Evolutionary conservation across 2,797 vertebrate genomes (phyloP).

Genomic region (Delichon dasypus): DNA sequence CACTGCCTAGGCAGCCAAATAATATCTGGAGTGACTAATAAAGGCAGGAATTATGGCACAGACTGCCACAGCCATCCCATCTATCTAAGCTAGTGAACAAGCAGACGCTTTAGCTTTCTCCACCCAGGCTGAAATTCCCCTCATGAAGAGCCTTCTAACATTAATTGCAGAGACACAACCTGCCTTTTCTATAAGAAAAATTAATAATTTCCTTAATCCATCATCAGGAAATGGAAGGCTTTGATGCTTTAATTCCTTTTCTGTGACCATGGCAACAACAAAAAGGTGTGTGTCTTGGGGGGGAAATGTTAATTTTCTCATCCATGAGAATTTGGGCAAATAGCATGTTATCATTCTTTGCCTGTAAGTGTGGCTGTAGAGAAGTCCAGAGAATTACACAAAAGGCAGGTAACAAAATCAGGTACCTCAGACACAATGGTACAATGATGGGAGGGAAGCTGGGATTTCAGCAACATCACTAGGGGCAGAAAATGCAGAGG

Average conservation of each 20-base stretch:
- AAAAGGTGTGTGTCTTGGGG: background rate
- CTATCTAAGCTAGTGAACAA: slow-evolving; percentile 31
- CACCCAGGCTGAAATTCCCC: slow-evolving; percentile 58
- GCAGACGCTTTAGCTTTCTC: slow-evolving; percentile 27
- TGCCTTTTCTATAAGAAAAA: slow-evolving; percentile 61
- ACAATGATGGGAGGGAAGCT: background rate
- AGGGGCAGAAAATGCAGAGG: background rate
- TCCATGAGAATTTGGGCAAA: slow-evolving; percentile 49
- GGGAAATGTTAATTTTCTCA: slow-evolving; percentile 35
- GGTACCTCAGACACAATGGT: background rate
- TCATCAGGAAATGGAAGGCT: slow-evolving; percentile 55
- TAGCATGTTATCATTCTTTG: background rate
- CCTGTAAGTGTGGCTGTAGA: background rate
- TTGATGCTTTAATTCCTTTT: slow-evolving; percentile 70
- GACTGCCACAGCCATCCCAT: slow-evolving; percentile 2
- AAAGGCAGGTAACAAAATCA: background rate
- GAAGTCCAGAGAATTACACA: background rate
- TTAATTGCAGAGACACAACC: slow-evolving; percentile 57
- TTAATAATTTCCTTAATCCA: slow-evolving; percentile 66
- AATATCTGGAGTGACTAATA: slow-evolving; percentile 42
- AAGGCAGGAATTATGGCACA: slow-evolving; percentile 27
- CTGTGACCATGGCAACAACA: slow-evolving; percentile 69
- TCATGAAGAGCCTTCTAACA: slow-evolving; percentile 46
- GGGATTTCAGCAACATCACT: background rate
- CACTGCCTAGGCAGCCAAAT: slow-evolving; percentile 23